These are phyloP conservation scores for Oplegnathus fasciatus DNA, from an alignment of 2,113 vertebrate species.

Conservation along the genomic window DNA sequence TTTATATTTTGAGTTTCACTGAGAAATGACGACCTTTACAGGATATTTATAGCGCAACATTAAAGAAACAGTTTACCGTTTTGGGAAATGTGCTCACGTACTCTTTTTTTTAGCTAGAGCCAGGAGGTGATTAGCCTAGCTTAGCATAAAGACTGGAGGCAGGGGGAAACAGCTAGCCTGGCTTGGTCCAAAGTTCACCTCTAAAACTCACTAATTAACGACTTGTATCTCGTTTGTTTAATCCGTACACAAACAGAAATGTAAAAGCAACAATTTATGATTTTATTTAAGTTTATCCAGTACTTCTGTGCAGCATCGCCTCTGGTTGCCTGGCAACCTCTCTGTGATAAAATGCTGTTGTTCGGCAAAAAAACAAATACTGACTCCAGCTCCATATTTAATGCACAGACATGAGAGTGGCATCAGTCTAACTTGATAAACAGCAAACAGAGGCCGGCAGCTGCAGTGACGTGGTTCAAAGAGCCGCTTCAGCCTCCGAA, in stretches of 20 bases:
- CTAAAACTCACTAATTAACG: not conserved
- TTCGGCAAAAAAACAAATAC: no score
- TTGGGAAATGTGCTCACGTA: not conserved
- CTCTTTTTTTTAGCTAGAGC: not conserved
- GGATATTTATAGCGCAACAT: not conserved
- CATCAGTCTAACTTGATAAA: not conserved
- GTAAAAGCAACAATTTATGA: no score
- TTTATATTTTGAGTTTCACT: no score
- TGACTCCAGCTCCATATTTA: no score
- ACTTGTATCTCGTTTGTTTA: not conserved
- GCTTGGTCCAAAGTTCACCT: not conserved
- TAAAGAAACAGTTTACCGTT: not conserved
- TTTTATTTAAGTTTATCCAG: not conserved
- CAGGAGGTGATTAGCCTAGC: not conserved
- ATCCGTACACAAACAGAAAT: not conserved
- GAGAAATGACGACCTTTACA: no score
- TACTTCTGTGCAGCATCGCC: no score
- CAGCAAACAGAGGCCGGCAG: not conserved
- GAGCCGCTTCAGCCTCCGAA: conserved; percentile 15
- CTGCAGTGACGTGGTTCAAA: conserved; percentile 27
- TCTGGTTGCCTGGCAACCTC: no score
- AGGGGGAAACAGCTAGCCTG: not conserved
- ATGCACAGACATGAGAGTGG: not conserved
- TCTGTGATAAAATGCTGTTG: no score
- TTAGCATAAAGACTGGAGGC: not conserved